Evolutionary conservation across 2,888 invertebrate genomes (phyloP).

Genomic region (Caenorhabditis afra): DNA sequence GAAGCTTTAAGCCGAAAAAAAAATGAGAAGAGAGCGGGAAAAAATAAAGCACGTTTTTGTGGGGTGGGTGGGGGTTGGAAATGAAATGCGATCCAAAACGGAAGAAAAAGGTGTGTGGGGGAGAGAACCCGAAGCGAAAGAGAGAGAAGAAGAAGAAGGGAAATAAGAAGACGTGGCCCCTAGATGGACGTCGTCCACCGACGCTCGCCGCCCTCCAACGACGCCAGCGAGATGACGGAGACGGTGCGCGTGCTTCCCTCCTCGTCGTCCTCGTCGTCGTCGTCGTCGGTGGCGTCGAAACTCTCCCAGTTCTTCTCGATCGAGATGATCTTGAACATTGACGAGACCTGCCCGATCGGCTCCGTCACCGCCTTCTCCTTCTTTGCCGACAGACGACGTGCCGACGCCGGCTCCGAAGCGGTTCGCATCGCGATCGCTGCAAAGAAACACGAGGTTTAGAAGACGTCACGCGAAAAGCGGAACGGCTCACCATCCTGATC

Average conservation of each 20-base stretch:
- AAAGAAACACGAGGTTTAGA: constrained; percentile 14
- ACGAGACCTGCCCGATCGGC: constrained; percentile 64
- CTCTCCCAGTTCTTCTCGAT: constrained; percentile 73
- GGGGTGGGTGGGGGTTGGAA: background rate
- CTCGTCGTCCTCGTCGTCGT: constrained; percentile 45
- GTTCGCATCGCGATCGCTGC: constrained; percentile 61
- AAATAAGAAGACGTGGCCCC: background rate
- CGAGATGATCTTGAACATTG: constrained; percentile 74
- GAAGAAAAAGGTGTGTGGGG: background rate
- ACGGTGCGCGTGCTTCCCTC: constrained; percentile 43
- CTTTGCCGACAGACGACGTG: constrained; percentile 64
- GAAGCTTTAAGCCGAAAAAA: too few relatives aligned
- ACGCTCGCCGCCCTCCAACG: constrained; percentile 41
- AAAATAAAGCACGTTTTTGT: background rate
- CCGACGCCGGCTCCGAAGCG: constrained; percentile 67
- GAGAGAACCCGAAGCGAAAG: background rate
- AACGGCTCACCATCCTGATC: constrained; percentile 59
- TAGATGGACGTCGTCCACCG: constrained; percentile 58
- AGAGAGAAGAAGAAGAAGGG: background rate
- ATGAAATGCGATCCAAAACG: constrained; percentile 11
- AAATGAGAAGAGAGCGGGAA: too few relatives aligned
- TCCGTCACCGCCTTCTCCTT: constrained; percentile 67
- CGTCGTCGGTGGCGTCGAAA: constrained; percentile 71
- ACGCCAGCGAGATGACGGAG: constrained; percentile 38
- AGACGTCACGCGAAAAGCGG: too few relatives aligned